These are phyloP conservation scores for Lepus timidus DNA, from an alignment of 2,113 vertebrate genomes.

Conservation along the genomic window DNA sequence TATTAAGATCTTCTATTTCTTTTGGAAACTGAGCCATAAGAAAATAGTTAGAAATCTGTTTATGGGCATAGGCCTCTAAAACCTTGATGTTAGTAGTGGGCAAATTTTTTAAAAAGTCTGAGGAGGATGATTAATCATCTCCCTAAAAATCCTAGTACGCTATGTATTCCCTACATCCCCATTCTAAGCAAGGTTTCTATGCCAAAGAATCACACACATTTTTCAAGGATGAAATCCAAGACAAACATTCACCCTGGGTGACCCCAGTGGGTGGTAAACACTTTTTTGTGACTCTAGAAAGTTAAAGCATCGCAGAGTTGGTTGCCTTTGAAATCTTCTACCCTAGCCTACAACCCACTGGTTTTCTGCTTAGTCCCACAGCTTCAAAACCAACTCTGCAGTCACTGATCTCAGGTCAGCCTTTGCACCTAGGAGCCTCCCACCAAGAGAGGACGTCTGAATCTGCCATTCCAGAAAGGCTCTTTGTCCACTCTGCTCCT, in stretches of 20 bases:
- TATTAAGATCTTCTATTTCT: conserved; percentile 7
- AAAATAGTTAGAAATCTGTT: conserved; percentile 25
- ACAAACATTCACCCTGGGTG: conserved; percentile 50
- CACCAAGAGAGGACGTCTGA: background rate
- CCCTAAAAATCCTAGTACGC: conserved; percentile 8
- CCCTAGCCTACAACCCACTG: background rate
- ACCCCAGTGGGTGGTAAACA: background rate
- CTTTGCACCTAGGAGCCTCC: background rate
- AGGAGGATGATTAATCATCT: conserved; percentile 13
- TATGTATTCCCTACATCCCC: conserved; percentile 3
- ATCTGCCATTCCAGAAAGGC: background rate
- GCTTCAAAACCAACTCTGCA: conserved; percentile 22
- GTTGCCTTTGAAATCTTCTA: background rate
- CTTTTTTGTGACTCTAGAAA: conserved; percentile 4
- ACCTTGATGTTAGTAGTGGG: background rate
- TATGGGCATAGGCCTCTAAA: background rate
- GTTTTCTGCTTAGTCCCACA: background rate
- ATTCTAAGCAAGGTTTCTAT: background rate
- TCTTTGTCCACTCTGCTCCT: background rate
- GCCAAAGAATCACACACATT: conserved; percentile 12
- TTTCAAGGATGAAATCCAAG: conserved; percentile 68
- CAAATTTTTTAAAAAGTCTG: background rate
- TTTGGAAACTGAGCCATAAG: background rate
- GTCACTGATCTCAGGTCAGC: background rate
- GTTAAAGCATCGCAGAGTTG: background rate